phyloP scores from a whole-genome alignment of 2,888 invertebrate genomes.

The Lithosia quadra region DNA sequence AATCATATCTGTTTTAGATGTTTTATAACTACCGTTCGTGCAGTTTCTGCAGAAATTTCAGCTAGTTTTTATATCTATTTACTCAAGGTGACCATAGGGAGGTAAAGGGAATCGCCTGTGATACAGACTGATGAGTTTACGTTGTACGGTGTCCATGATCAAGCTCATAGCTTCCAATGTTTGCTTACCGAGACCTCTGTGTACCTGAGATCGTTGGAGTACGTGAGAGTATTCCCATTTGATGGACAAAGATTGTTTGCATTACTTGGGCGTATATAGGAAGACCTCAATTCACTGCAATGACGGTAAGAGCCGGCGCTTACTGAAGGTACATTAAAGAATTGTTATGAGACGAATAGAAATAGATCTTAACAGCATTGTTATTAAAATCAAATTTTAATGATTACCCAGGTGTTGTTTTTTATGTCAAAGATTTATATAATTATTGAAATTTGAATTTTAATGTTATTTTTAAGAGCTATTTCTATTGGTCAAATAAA shows the following conservation, averaged over 20 bases:
- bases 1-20: no score
- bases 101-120: not conserved
- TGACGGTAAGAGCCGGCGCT: not conserved
- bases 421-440: no score
- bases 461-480: no score
- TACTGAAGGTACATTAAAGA: not conserved
- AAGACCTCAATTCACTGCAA: not conserved
- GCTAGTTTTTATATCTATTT: not conserved
- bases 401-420: no score
- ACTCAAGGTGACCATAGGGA: not conserved
- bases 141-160: not conserved
- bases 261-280: not conserved
- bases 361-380: no score
- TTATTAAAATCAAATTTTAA: no score
- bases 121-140: not conserved
- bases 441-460: no score
- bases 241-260: not conserved
- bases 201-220: not conserved
- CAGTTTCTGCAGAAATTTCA: no score
- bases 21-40: no score
- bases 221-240: not conserved
- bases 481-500: no score
- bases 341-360: not conserved
- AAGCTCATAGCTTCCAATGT: not conserved
- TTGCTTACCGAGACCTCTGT: slow-evolving; percentile 7